A percentile compares a stretch with the other conserved stretches of the same genome.
These are phyloP conservation scores for Wiebesia pumilae DNA, from an alignment of 1,140 invertebrate species.

Conservation along the genomic window DNA sequence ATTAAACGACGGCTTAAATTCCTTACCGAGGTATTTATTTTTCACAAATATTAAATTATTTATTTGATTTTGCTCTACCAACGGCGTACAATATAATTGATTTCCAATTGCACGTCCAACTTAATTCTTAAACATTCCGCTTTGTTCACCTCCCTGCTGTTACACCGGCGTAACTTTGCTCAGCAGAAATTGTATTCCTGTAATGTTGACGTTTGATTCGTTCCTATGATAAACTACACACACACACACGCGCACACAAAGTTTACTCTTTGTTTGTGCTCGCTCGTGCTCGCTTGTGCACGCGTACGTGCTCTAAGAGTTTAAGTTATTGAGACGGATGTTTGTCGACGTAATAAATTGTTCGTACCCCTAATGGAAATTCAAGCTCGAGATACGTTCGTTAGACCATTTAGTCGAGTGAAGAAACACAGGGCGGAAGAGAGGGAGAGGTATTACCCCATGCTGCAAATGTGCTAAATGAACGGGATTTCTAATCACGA, in stretches of 20 bases:
- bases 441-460: background rate
- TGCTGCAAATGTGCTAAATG: background rate
- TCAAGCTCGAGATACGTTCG: background rate
- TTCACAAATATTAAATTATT: background rate
- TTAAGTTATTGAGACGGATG: background rate
- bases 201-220: background rate
- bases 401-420: background rate
- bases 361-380: background rate
- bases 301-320: background rate
- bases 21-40: too few species aligned
- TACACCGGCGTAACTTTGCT: too few species aligned
- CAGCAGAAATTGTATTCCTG: background rate
- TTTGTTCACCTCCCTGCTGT: background rate
- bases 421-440: background rate
- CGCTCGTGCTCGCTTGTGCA: background rate
- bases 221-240: background rate
- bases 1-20: too few species aligned
- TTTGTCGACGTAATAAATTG: background rate
- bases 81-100: background rate
- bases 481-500: constrained; percentile 1
- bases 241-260: too few species aligned
- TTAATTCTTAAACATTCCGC: background rate
- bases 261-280: background rate
- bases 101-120: background rate
- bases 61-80: background rate